Evolutionary conservation across 2,888 invertebrate species (phyloP), one percentile per base, ranked within the genome.

Genomic region (Eupithecia pulchellata): DNA sequence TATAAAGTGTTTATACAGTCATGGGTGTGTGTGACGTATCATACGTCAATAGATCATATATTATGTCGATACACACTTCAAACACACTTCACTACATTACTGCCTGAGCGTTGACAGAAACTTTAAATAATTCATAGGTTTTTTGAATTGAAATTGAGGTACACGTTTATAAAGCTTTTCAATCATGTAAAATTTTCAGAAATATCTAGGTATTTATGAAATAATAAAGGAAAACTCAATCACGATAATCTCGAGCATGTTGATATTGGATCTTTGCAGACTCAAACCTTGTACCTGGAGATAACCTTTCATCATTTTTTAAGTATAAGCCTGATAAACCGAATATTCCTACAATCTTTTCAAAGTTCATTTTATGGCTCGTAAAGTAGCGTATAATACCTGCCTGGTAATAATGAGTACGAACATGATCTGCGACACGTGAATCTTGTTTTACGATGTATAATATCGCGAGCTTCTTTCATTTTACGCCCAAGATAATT

Each of bases 301-400:
- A n/a, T n/a, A 68, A 57, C 55, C 66, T 68, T 72, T 75, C 69
- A 66, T 34, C 6, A 17, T 17, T 20, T 60, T 30, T 32, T 47
- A n/a, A n/a, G n/a, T n/a, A 29, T 34, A 34, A 25, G 5, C 61
- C 34, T 60, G n/a, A 60, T 61, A 61, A 32, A 30, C 58, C 60
- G 36, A 13, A 20, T 69, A 61, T 64, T 64, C 73, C 68, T 72
- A 66, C 69, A 73, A 74, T 74, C 78, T 80, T 81, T 82, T 80
- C 79, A 76, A 82, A 86, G 84, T 83, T 80, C 81, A 86, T 86
- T 88, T 88, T 84, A 89, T 85, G 87, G 84, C 78, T 85, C 88
- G 83, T 89, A 90, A 90, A 90, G 82, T 88, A 85, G 81, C 82
- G 84, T 83, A 85, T 88, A 85, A 87, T 87, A 86, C 86, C 84